phyloP scores from a whole-genome alignment of 2,797 vertebrate species.

The Hylomyscus alleni region DNA sequence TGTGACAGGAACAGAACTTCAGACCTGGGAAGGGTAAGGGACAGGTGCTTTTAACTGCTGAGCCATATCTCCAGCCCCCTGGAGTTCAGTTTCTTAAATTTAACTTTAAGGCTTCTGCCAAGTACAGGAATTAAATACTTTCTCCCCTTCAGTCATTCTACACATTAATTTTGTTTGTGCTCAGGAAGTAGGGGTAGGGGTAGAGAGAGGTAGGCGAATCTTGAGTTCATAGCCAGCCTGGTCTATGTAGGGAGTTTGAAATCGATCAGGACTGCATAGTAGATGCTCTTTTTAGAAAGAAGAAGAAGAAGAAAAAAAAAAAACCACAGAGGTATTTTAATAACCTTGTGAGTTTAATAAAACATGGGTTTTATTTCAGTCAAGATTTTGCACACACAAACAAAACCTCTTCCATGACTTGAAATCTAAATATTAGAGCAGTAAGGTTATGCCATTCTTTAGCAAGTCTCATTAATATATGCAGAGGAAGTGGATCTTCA shows the following conservation, averaged over 20 bases:
- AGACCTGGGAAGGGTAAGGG: not conserved
- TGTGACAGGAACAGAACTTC: not conserved
- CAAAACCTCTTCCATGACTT: constrained; percentile 10
- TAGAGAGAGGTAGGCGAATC: not conserved
- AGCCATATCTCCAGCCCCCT: not conserved
- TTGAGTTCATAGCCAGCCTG: not conserved
- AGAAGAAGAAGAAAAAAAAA: not conserved
- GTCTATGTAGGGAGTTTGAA: not conserved
- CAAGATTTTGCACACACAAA: not conserved
- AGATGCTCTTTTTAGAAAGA: not conserved
- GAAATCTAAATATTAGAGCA: constrained; percentile 36
- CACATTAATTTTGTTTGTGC: not conserved
- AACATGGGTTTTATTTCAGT: constrained; percentile 25
- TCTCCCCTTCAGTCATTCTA: no score
- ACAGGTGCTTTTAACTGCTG: not conserved
- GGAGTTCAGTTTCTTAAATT: not conserved
- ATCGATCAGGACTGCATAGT: not conserved
- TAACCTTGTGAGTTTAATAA: constrained; percentile 55
- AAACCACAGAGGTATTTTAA: not conserved
- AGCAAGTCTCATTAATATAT: constrained; percentile 48
- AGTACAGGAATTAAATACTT: not conserved
- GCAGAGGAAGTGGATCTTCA: constrained; percentile 41
- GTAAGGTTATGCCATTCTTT: constrained; percentile 23
- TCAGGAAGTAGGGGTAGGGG: not conserved
- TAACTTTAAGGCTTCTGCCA: not conserved